phyloP scores from a whole-genome alignment of 2,113 vertebrate species.

The Scortum barcoo region DNA sequence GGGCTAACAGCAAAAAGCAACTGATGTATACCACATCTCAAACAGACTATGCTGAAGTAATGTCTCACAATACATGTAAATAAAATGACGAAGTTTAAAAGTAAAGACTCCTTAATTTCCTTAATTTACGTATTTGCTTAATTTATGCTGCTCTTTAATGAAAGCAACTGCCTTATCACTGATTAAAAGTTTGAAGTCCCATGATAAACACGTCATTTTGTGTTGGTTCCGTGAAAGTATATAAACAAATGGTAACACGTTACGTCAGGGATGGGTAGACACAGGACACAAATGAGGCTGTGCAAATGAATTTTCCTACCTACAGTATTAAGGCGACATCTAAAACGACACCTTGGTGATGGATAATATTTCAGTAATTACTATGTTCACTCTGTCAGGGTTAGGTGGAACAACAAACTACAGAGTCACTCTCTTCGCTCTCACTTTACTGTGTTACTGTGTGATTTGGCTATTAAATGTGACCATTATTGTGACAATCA shows the following conservation, averaged over 20 bases:
- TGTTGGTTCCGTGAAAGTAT: neutral
- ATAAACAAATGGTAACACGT: neutral
- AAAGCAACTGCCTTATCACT: too few relatives aligned
- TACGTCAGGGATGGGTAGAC: neutral
- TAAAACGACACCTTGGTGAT: constrained; percentile 2
- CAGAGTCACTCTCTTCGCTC: constrained; percentile 41
- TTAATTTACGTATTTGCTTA: too few relatives aligned
- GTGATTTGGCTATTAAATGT: constrained; percentile 58
- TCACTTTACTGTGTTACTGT: constrained; percentile 60
- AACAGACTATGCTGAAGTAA: too few relatives aligned
- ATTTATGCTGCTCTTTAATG: too few relatives aligned
- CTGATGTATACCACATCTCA: too few relatives aligned
- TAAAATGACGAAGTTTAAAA: neutral
- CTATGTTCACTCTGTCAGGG: constrained; percentile 56
- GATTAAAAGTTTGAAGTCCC: neutral
- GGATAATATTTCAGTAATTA: constrained; percentile 54
- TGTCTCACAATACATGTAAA: neutral
- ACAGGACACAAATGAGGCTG: neutral
- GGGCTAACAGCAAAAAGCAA: neutral
- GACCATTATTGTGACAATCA: constrained; percentile 41
- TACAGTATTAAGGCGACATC: neutral
- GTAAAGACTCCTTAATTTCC: too few relatives aligned
- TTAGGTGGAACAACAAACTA: constrained; percentile 9
- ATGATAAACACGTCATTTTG: too few relatives aligned
- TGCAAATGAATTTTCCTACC: neutral